phyloP scores from a whole-genome alignment of 2,113 vertebrate species.

The Bubo blakistoni region DNA sequence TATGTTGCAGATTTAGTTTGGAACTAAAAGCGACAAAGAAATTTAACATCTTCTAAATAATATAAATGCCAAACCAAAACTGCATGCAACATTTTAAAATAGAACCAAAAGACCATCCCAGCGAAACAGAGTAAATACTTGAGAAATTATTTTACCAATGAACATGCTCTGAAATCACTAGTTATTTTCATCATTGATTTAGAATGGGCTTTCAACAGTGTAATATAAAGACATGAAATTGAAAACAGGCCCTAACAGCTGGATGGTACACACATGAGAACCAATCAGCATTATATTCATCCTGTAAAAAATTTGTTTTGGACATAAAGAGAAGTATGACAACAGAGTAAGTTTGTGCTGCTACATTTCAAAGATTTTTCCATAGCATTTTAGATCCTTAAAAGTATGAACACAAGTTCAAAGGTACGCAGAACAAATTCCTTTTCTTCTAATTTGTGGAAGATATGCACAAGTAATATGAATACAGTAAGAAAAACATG shows the following conservation, averaged over 20 bases:
- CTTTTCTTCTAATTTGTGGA: not conserved
- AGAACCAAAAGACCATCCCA: not conserved
- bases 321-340: not conserved
- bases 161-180: not conserved
- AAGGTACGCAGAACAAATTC: not conserved
- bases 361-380: not conserved
- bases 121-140: not conserved
- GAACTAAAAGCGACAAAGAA: not conserved
- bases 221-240: not conserved
- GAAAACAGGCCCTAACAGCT: conserved; percentile 34
- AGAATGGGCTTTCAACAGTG: conserved; percentile 31
- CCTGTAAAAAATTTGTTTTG: not conserved
- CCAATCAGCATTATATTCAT: not conserved
- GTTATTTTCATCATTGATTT: conserved; percentile 10
- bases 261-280: not conserved
- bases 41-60: conserved; percentile 18
- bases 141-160: not conserved
- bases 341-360: not conserved
- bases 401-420: not conserved
- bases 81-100: conserved; percentile 4
- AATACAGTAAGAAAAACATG: not conserved
- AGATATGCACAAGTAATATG: not conserved
- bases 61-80: conserved; percentile 18
- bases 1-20: not conserved
- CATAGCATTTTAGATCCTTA: not conserved